Evolutionary conservation across 2,888 invertebrate species (phyloP), one percentile per base, ranked within the genome.

Genomic region (Callyntrura guangdongensis): DNA sequence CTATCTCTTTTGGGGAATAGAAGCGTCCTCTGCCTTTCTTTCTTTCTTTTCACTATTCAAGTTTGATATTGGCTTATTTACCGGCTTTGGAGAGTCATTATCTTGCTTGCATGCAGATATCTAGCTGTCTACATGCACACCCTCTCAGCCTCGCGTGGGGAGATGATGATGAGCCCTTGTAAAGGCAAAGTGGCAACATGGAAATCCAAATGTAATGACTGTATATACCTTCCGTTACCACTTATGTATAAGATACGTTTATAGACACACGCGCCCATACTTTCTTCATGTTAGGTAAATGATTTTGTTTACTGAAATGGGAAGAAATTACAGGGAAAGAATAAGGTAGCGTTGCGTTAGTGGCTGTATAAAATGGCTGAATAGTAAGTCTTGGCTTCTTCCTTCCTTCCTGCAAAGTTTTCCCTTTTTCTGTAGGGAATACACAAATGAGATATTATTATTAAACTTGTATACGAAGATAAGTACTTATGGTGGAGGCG

Each of bases 391-490:
- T 9, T 53, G 14, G 14, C n/a, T 53, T 9, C 5, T 36, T 36
- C 36, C 36, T 36, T 36, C 3, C 6, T 6, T 59, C 5, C 17
- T 59, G 14, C 8, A 59, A 59, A 64, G 12, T 22, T 64, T 22
- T 64, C 8, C n/a, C 22, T 22, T 69, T 69, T 36, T 69, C 69
- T 69, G 27, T 27, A 8, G 69, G 69, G 69, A 69, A 69, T 69
- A 11, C 11, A 69, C 27, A 69, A 69, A 69, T 69, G 36, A 69
- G 27, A 25, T 36, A 6, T 6, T 36, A 36, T 67, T 67, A 67
- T 67, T 64, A 64, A 6, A 64, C 11, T 2, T 36, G 22, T 64
- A 64, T 59, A 6, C 22, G 22, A 5, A 64, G 2, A 25, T 22
- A 11, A 9, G 64, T 59, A 59, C n/a, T 11, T 11, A 5, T 5